Evolutionary conservation across 2,888 invertebrate genomes (phyloP).

Genomic region (Microdon myrmicae): DNA sequence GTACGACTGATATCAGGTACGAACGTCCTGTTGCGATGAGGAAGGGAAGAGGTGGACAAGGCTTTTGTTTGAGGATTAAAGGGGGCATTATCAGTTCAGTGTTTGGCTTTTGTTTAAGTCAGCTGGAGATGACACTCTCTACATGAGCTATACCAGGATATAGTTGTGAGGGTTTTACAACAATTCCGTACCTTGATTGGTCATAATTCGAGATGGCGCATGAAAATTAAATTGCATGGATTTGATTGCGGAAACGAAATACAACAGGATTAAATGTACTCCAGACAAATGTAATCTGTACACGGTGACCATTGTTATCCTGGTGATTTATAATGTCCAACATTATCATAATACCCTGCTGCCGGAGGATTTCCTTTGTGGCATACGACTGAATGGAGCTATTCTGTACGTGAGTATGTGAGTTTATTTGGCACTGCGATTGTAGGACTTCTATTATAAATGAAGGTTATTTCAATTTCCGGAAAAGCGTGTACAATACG

Average conservation of each 20-base stretch:
- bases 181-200: no score
- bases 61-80: slow-evolving; percentile 33
- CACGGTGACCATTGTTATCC: slow-evolving; percentile 62
- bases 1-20: slow-evolving; percentile 12
- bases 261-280: slow-evolving; percentile 40
- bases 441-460: no score
- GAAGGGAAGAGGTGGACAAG: neutral
- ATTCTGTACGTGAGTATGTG: no score
- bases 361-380: slow-evolving; percentile 22
- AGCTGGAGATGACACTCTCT: no score
- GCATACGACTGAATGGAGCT: neutral
- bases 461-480: no score
- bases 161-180: no score
- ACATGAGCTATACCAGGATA: no score
- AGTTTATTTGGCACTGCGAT: no score
- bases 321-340: slow-evolving; percentile 62
- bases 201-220: slow-evolving; percentile 13
- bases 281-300: slow-evolving; percentile 54
- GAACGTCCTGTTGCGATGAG: slow-evolving; percentile 3
- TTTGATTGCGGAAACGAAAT: slow-evolving; percentile 37
- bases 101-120: slow-evolving; percentile 26
- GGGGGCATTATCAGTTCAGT: slow-evolving; percentile 16
- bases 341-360: slow-evolving; percentile 28
- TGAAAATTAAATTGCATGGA: slow-evolving; percentile 49
- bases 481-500: no score